These are phyloP conservation scores for Melanotaenia nigrans DNA, from an alignment of 2,797 vertebrate species.

Conservation along the genomic window DNA sequence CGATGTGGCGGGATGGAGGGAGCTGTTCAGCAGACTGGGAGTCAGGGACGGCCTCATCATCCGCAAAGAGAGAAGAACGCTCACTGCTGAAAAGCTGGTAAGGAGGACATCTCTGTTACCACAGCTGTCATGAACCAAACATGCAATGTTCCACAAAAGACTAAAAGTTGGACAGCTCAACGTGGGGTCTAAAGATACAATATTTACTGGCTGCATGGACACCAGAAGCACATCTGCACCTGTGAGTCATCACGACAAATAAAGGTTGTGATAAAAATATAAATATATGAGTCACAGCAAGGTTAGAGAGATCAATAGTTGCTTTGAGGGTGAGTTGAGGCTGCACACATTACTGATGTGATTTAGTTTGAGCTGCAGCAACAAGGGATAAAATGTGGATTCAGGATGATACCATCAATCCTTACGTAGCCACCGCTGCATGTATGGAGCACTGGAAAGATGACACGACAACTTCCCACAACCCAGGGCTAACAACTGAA, in stretches of 20 bases:
- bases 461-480: background rate
- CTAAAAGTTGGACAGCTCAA: constrained; percentile 8
- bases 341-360: constrained; percentile 27
- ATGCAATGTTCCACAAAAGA: constrained; percentile 4
- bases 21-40: constrained; percentile 79
- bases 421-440: constrained; percentile 4
- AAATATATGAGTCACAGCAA: constrained; percentile 43
- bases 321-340: constrained; percentile 42
- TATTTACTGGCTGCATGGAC: constrained; percentile 69
- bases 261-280: constrained; percentile 39
- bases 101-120: constrained; percentile 37
- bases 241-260: constrained; percentile 39
- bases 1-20: constrained; percentile 81
- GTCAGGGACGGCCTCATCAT: constrained; percentile 84
- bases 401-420: constrained; percentile 20
- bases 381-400: constrained; percentile 26
- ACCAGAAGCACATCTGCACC: constrained; percentile 38
- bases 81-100: constrained; percentile 79
- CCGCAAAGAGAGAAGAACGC: constrained; percentile 75
- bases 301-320: constrained; percentile 39
- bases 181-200: constrained; percentile 39
- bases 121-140: constrained; percentile 8
- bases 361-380: constrained; percentile 45
- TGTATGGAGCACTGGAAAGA: background rate
- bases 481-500: background rate